Conservation (phyloP, 1,140 invertebrate genomes). For the Brachionus plicatilis region DNA sequence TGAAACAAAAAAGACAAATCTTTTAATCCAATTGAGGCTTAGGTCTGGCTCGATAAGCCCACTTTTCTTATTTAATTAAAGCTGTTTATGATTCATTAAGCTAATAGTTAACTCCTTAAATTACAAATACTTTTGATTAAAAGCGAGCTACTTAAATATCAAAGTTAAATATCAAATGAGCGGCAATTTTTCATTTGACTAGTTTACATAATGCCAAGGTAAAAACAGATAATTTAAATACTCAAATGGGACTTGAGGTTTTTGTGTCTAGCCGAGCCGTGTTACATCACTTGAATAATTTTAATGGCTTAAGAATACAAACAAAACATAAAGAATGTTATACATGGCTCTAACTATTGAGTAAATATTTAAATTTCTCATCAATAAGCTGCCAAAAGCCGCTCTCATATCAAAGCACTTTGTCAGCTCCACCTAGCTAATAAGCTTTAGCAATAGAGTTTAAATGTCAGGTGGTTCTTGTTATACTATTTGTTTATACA, state of each 20-base stretch:
- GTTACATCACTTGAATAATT: not conserved
- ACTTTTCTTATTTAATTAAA: not conserved
- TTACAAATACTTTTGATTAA: not conserved
- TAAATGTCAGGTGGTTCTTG: slow-evolving; percentile 20
- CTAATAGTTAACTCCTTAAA: not conserved
- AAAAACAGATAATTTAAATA: slow-evolving; percentile 3
- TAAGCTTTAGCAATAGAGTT: not conserved
- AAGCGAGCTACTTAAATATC: not conserved
- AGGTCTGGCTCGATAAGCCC: not conserved
- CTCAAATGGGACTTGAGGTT: not conserved
- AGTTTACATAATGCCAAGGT: not conserved
- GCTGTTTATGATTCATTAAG: not conserved
- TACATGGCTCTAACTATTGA: slow-evolving; percentile 9
- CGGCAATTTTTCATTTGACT: not conserved
- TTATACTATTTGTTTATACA: slow-evolving; percentile 30
- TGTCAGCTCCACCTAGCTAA: not conserved
- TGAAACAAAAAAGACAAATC: not conserved
- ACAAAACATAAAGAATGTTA: not conserved
- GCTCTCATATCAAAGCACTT: not conserved
- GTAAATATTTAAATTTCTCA: slow-evolving; percentile 31
- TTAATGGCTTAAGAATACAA: slow-evolving; percentile 19
- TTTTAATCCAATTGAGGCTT: not conserved
- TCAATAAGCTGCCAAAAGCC: not conserved
- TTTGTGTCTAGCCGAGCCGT: not conserved
- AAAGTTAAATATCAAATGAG: not conserved